Percentiles rank a stretch among this genome's conserved stretches.
These are phyloP conservation scores for Epicauta chinensis DNA, from an alignment of 1,140 invertebrate genomes.

Conservation along the genomic window DNA sequence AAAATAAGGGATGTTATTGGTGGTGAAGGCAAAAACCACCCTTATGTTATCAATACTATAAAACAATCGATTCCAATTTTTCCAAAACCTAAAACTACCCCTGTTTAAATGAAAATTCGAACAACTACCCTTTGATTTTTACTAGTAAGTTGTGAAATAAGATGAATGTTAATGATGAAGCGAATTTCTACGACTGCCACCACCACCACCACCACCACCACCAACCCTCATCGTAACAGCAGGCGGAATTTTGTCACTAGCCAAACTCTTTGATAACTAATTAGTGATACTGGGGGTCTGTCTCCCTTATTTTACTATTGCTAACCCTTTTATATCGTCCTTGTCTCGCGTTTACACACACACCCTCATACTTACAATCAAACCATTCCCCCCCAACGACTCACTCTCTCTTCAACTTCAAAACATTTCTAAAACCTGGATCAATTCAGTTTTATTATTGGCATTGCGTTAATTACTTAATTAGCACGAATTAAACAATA, in stretches of 20 bases:
- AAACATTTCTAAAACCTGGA: too few relatives aligned
- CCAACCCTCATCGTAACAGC: conserved; percentile 25
- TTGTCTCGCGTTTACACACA: conserved; percentile 4
- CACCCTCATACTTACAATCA: too few relatives aligned
- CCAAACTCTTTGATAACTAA: conserved; percentile 40
- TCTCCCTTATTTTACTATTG: conserved; percentile 39
- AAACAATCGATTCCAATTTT: conserved; percentile 5
- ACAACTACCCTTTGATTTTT: too few relatives aligned
- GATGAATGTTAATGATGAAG: conserved; percentile 11
- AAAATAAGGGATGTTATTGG: conserved; percentile 10
- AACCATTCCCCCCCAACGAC: too few relatives aligned
- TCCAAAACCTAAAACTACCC: too few relatives aligned
- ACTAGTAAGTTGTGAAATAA: too few relatives aligned
- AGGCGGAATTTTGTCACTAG: conserved; percentile 36
- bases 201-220: conserved; percentile 7
- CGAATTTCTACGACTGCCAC: background rate
- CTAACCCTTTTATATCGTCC: conserved; percentile 35
- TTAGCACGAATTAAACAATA: too few relatives aligned
- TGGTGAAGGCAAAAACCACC: conserved; percentile 13
- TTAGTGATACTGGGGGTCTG: conserved; percentile 35
- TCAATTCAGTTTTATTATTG: too few relatives aligned
- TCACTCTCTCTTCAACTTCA: too few relatives aligned
- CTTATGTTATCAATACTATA: conserved; percentile 14
- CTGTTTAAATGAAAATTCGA: too few relatives aligned
- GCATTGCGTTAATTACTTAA: too few relatives aligned